These are phyloP conservation scores for Sebastiscus albofasciatus DNA, from an alignment of 2,797 vertebrate genomes.

Conservation along the genomic window DNA sequence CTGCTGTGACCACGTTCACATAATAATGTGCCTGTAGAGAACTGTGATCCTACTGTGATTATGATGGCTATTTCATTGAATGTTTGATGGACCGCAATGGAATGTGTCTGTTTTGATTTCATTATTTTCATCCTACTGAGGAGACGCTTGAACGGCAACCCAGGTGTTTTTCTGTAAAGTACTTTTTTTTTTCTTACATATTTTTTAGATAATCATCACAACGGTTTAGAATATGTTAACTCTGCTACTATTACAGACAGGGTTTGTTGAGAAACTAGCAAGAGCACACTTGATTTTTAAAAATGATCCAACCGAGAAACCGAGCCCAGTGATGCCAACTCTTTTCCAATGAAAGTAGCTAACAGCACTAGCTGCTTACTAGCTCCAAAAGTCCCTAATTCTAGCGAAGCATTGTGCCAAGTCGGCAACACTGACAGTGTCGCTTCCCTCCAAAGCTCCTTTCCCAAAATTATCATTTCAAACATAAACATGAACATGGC, in stretches of 20 bases:
- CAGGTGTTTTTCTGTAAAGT: conserved; percentile 7
- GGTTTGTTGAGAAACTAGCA: too few species aligned
- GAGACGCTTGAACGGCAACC: neutral
- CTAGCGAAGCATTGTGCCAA: too few species aligned
- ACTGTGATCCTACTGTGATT: conserved; percentile 43
- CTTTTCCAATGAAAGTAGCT: too few species aligned
- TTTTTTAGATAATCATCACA: neutral
- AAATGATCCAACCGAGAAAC: too few species aligned
- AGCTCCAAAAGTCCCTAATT: too few species aligned
- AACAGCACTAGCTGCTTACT: too few species aligned
- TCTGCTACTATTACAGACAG: neutral
- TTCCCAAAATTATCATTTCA: too few species aligned
- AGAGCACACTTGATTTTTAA: too few species aligned
- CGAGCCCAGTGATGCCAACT: too few species aligned
- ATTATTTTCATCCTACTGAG: conserved; percentile 18
- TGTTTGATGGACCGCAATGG: conserved; percentile 12
- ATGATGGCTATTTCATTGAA: neutral
- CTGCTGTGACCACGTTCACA: conserved; percentile 10
- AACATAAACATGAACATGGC: too few species aligned
- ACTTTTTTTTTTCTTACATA: neutral
- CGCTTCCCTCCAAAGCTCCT: too few species aligned
- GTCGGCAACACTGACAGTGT: too few species aligned
- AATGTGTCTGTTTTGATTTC: conserved; percentile 22
- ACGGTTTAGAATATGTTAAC: neutral
- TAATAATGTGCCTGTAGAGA: conserved; percentile 3